Evolutionary conservation across 2,797 vertebrate genomes (phyloP), one percentile per base, ranked within the genome.

Genomic region (Limnodromus scolopaceus): DNA sequence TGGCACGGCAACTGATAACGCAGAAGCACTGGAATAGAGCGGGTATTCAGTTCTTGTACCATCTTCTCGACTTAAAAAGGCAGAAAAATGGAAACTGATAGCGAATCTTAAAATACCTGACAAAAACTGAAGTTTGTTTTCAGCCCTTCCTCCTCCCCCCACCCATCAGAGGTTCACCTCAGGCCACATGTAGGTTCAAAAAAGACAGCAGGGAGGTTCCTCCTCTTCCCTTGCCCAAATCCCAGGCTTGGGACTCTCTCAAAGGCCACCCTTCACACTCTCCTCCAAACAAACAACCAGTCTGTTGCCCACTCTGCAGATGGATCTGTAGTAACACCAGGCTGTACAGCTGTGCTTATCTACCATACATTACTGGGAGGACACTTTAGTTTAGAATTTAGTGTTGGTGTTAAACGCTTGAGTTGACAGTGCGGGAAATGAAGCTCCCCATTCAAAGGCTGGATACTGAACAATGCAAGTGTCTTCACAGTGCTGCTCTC

Each of bases 1-100:
- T 94, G 95, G 92, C 76, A 96, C 30, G 83, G 82, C 86, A 93
- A 91, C 82, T 28, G 79, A 60, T 69, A 82, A 95, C 90, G 71
- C 74, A 87, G 49, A 81, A 80, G 84, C 51, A 30, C 13, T 38
- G 38, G 41, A 72, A 93, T 66, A 39, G 20, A 84, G 55, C 82
- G 96, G 94, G 95, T 92, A 95, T 51, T 75, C 64, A 60, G 13
- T 41, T 77, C 46, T 36, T 75, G 43, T 51, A 68, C 20, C 16
- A 34, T 4, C 69, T 65, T 78, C 79, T 86, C 54, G 49, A 68
- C 32, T 87, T 34, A 4, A 1, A 19, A 69, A 78, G 16, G 45
- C 13, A 75, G 32, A 51, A 72, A 19, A 46, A 2, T 0, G 0
- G 28, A 43, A 92, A 36, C 22, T 4, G 9, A 38, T 0, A 34